phyloP scores from a whole-genome alignment of 2,113 vertebrate species.

The Hucho hucho region DNA sequence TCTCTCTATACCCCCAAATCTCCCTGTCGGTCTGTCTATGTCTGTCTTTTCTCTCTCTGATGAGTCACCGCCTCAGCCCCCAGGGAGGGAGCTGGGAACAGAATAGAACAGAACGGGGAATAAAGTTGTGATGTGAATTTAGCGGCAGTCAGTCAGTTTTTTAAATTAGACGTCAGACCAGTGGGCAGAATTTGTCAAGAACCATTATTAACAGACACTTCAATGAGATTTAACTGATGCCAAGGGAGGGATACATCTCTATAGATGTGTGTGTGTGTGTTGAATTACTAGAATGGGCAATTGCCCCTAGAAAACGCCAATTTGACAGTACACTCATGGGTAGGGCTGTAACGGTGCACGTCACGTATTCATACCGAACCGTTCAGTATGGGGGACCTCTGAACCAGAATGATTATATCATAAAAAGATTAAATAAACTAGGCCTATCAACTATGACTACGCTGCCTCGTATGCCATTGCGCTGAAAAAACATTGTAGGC shows the following conservation, averaged over 20 bases:
- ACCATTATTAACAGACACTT: constrained; percentile 57
- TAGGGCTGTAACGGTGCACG: no score
- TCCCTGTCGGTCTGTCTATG: not conserved
- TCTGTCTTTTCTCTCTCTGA: constrained; percentile 31
- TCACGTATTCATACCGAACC: no score
- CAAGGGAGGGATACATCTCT: constrained; percentile 9
- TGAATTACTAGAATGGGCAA: not conserved
- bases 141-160: constrained; percentile 51
- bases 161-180: constrained; percentile 51
- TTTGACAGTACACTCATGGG: no score
- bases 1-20: no score
- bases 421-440: no score
- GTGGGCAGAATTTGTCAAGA: constrained; percentile 54
- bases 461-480: no score
- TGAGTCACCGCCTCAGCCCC: constrained; percentile 50
- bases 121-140: constrained; percentile 54
- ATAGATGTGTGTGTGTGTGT: not conserved
- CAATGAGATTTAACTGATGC: constrained; percentile 34
- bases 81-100: not conserved
- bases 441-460: no score
- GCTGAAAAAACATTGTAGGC: no score
- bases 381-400: no score
- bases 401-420: no score
- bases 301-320: no score
- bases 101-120: constrained; percentile 16